Conservation (phyloP, 1,140 invertebrate species). For the Drosophila pallidifrons region DNA sequence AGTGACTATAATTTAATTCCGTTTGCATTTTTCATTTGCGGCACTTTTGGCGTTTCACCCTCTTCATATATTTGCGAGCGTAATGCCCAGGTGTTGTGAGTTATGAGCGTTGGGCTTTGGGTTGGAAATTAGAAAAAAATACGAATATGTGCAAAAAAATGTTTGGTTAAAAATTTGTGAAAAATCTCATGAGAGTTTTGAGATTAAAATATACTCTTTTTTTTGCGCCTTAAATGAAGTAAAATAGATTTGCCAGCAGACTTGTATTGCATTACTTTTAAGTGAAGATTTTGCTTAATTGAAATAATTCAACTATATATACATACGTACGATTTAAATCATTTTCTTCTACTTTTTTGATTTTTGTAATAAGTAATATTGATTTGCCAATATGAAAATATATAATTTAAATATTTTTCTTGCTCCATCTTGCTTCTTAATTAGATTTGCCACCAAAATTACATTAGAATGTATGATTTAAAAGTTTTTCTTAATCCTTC, state of each 20-base stretch:
- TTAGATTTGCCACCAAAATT: neutral
- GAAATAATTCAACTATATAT: neutral
- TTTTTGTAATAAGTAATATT: too few species aligned
- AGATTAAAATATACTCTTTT: conserved; percentile 21
- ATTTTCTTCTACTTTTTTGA: neutral
- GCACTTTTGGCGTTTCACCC: conserved; percentile 75
- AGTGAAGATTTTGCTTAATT: too few species aligned
- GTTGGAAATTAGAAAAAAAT: conserved; percentile 72
- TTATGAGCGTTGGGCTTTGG: conserved; percentile 75
- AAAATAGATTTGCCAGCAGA: neutral
- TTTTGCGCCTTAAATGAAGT: neutral
- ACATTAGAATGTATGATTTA: neutral
- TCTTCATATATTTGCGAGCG: conserved; percentile 15
- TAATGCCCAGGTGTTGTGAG: conserved; percentile 71
- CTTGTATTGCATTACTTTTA: neutral
- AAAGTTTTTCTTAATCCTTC: neutral
- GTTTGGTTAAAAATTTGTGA: conserved; percentile 38
- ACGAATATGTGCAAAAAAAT: conserved; percentile 41
- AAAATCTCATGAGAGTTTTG: conserved; percentile 66
- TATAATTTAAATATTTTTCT: too few species aligned
- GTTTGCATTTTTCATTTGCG: conserved; percentile 83
- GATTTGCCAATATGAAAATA: too few species aligned
- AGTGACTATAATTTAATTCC: conserved; percentile 81
- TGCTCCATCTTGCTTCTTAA: too few species aligned
- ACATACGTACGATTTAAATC: neutral